Evolutionary conservation across 2,113 vertebrate species (phyloP), one percentile per base, ranked within the genome.

Genomic region (cat (Felis catus)): DNA sequence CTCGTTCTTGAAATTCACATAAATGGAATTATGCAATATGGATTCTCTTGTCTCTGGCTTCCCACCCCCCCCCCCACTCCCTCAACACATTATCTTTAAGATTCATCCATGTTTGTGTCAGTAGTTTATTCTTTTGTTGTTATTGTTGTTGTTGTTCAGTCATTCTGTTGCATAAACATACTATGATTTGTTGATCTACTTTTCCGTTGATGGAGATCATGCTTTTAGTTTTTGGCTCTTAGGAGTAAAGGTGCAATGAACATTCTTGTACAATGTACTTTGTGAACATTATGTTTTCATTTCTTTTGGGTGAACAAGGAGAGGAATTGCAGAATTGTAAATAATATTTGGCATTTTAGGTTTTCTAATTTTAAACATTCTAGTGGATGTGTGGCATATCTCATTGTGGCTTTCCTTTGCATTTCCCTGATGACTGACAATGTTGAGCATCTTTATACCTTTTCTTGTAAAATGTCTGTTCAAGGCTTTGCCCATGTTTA

Each of bases 401-500:
- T 93, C 63, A 25, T 51, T 55, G 48, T 63, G 61, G 39, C 94
- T 97, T 94, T 91, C 65, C 87, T 89, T 93, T 68, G 63, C 68
- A 85, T 71, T 74, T 36, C 36, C 15, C 25, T 51, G 19, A 29
- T 68, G 61, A 94, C 33, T 83, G 65, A 93, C 13, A 4, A 4
- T 45, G 36, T 19, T 74, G 78, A 88, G 13, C 8, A 48, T 71
- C 41, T 93, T 91, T 74, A 39, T 51, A 16, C 90, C 21, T 91
- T 95, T 76, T 74, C 92, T 79, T 61, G n/a, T 86, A 48, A 96
- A 95, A 89, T 92, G 58, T 95, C 29, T 88, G 18, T 90, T 82
- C 39, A 91, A 95, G 27, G 58, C 6, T 88, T 91, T 95, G 39
- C 23, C 21, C 41, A 65, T 91, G 93, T 93, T 94, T 51, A 91